These are phyloP conservation scores for Drosophila tsacasi DNA, from an alignment of 1,140 invertebrate genomes.

Conservation along the genomic window DNA sequence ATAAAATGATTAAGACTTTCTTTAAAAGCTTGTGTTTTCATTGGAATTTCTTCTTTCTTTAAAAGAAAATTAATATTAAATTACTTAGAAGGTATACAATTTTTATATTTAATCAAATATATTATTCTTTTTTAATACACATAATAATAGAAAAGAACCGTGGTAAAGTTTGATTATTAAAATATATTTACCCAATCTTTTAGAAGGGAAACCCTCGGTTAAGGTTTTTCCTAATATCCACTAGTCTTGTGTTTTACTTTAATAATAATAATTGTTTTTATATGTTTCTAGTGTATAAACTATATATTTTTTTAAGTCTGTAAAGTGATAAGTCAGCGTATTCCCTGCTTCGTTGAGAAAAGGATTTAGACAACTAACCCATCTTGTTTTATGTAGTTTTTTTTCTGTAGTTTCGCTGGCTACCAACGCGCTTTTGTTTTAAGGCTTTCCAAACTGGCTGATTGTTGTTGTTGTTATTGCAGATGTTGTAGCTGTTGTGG, in stretches of 20 bases:
- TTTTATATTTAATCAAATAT: background rate
- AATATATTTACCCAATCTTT: background rate
- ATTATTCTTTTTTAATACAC: background rate
- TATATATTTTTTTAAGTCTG: background rate
- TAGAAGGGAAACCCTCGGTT: background rate
- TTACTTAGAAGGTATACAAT: background rate
- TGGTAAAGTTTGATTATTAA: too few relatives aligned
- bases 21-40: background rate
- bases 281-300: too few relatives aligned
- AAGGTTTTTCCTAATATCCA: background rate
- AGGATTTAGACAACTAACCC: background rate
- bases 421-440: constrained; percentile 81
- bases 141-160: too few relatives aligned
- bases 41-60: background rate
- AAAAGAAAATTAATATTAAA: background rate
- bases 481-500: constrained; percentile 37
- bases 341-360: background rate
- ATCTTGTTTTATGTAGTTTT: constrained; percentile 10
- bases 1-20: background rate
- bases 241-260: background rate
- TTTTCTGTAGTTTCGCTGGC: constrained; percentile 40
- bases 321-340: background rate
- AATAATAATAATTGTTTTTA: background rate
- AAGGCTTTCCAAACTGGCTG: constrained; percentile 33
- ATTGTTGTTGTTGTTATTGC: constrained; percentile 41